Percentiles rank a stretch among this genome's conserved stretches.
phyloP scores from a whole-genome alignment of 2,113 vertebrate genomes.

The Naja naja region DNA sequence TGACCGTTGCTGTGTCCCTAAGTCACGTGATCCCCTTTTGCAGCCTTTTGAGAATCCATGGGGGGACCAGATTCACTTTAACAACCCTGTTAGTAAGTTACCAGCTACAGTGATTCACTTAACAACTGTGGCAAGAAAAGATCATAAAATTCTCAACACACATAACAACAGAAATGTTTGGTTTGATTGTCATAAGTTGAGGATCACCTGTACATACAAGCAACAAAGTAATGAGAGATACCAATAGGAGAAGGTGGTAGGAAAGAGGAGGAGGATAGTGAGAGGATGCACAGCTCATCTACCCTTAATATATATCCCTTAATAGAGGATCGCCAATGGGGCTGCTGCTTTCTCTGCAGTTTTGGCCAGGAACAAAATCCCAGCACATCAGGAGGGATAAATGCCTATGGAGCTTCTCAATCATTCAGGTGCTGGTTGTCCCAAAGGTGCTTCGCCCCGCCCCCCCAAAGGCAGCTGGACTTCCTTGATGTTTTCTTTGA shows the following conservation, averaged over 20 bases:
- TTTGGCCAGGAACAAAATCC: background rate
- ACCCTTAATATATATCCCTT: background rate
- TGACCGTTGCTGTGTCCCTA: background rate
- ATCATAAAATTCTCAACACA: background rate
- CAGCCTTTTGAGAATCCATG: background rate
- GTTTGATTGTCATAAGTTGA: background rate
- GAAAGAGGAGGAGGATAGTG: background rate
- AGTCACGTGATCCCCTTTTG: background rate
- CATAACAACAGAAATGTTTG: background rate
- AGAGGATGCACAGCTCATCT: background rate
- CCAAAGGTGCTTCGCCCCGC: background rate
- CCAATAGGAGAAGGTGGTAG: background rate
- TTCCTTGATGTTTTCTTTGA: background rate
- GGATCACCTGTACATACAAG: background rate
- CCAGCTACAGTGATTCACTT: background rate
- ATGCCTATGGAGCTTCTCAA: background rate
- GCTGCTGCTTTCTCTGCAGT: background rate
- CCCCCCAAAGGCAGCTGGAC: background rate
- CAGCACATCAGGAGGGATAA: background rate
- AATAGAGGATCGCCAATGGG: background rate
- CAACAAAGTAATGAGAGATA: background rate
- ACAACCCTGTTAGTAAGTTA: background rate
- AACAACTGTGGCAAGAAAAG: background rate
- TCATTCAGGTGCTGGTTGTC: background rate
- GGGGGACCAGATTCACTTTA: background rate